Percentiles rank a stretch among this genome's conserved stretches.
Evolutionary conservation across 1,140 invertebrate genomes (phyloP).

Genomic region (Dermatophagoides farinae): DNA sequence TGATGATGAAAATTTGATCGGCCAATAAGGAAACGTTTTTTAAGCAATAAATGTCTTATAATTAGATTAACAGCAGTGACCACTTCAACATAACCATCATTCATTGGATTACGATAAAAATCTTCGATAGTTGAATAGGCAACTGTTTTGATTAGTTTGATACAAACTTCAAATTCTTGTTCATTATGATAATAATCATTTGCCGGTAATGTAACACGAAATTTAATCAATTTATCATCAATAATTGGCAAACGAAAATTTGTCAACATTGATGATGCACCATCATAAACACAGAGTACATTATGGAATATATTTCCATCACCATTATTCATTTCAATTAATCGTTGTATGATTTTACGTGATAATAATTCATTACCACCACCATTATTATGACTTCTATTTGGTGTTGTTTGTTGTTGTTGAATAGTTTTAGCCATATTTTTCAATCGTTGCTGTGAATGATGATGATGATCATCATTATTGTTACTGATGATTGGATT

Average conservation of each 20-base stretch:
- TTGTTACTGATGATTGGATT: not conserved
- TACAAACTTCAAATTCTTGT: constrained; percentile 6
- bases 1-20: not conserved
- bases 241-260: not conserved
- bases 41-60: not conserved
- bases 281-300: not conserved
- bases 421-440: not conserved
- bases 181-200: not conserved
- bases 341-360: not conserved
- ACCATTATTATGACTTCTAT: not conserved
- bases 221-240: not conserved
- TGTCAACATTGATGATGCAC: not conserved
- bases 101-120: not conserved
- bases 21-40: not conserved
- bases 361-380: not conserved
- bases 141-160: not conserved
- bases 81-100: not conserved
- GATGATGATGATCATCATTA: not conserved
- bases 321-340: not conserved
- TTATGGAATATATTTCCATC: constrained; percentile 2
- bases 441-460: too few species aligned
- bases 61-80: not conserved
- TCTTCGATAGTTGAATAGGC: not conserved
- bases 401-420: not conserved
- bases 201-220: not conserved